Percentiles rank a stretch among this genome's conserved stretches.
Conservation (phyloP, 2,113 vertebrate species). For the Sprattus sprattus region DNA sequence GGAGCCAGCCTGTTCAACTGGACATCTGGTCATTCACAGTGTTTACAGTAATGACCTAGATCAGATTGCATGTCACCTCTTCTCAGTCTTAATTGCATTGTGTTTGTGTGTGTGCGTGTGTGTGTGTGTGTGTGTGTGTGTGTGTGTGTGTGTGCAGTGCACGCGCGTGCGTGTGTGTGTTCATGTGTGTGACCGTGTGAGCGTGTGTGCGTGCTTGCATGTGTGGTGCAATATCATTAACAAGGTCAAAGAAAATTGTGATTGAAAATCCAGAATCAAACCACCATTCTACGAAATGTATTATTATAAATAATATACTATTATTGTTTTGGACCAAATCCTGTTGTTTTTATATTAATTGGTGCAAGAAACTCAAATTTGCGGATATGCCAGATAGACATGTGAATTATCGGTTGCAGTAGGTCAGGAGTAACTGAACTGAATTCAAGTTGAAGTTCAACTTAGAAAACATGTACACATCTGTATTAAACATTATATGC, state of each 20-base stretch:
- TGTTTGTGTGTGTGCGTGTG: not conserved
- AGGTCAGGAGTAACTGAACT: not conserved
- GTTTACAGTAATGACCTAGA: not conserved
- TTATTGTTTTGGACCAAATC: too few species aligned
- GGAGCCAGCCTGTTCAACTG: not conserved
- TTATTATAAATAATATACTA: too few species aligned
- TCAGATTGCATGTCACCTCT: not conserved
- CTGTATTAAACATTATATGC: too few species aligned
- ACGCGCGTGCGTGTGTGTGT: too few species aligned
- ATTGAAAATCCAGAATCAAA: too few species aligned
- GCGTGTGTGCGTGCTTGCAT: not conserved
- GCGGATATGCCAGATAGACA: too few species aligned
- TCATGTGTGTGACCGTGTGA: too few species aligned
- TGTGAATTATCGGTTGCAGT: too few species aligned
- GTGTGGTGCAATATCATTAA: not conserved
- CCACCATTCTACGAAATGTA: too few species aligned
- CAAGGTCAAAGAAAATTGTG: too few species aligned
- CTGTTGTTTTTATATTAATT: too few species aligned
- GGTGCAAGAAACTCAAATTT: too few species aligned
- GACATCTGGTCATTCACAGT: not conserved
- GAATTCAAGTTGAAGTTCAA: not conserved
- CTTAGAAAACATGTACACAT: not conserved
- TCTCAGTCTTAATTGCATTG: not conserved
- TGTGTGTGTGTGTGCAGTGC: slow-evolving; percentile 17
- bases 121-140: not conserved